Evolutionary conservation across 2,113 vertebrate species (phyloP), one percentile per base, ranked within the genome.

Genomic region (Amphiprion percula): DNA sequence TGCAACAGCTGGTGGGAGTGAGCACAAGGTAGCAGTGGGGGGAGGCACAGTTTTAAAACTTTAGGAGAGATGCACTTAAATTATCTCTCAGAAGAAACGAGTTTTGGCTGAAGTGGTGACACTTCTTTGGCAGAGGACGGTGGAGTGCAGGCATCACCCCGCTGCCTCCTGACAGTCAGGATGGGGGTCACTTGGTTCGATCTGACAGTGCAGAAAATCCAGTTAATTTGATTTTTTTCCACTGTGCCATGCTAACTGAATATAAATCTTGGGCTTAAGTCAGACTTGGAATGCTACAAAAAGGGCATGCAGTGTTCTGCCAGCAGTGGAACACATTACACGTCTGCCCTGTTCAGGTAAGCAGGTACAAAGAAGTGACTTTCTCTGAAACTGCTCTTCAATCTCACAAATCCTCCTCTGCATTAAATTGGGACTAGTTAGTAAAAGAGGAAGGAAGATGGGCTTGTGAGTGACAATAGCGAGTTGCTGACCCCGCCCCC

Each of bases 201-300:
- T 54, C 28, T 77, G 79, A 78, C 84, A 59, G 65, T 2, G 49
- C 52, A 78, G 70, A 83, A 83, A 76, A 84, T 86, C 79, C 55
- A 76, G 17, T 83, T 79, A 70, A 81, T 79, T 75, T 65, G 54
- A 68, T 80, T 52, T 67, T 53, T 68, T 54, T 14, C 59, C 54
- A 37, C 63, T 72, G 33, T 17, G 64, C 68, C 50, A 58, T 33
- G 11, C 53, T 63, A 44, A 66, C 59, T 79, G 44, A 30, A 76
- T 59, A 39, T 85, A 82, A 73, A 87, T 82, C 44, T 68, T 56
- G 23, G 56, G 19, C 75, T 37, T 54, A 50, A 73, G 33, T 68
- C 52, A 37, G 21, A 71, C 39, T 46, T 68, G 33, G 75, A 52
- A 82, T 46, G 44, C 11, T 16, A 15, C 58, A 75, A 56, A 74